Conservation (phyloP, 2,797 vertebrate genomes). For the Gouania willdenowi region DNA sequence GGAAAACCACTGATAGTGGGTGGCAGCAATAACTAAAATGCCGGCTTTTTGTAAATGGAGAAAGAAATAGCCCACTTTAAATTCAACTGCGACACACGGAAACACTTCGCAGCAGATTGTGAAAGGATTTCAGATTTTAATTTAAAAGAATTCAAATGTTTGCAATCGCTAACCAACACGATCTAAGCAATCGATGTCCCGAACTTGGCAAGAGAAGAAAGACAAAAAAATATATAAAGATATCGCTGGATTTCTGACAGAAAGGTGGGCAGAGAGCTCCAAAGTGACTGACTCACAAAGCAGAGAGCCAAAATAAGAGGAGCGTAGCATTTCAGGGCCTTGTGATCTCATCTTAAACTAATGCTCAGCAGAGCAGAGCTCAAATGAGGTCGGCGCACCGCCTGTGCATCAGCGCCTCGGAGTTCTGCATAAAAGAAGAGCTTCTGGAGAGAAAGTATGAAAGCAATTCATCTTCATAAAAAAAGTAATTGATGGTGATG, state of each 20-base stretch:
- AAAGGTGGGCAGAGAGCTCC: constrained; percentile 9
- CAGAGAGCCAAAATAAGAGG: constrained; percentile 3
- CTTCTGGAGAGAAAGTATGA: constrained; percentile 24
- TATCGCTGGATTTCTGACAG: constrained; percentile 11
- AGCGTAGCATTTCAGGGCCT: constrained; percentile 9
- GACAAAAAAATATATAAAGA: background rate
- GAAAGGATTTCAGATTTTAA: constrained; percentile 45
- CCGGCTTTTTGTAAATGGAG: constrained; percentile 28
- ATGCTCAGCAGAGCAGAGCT: constrained; percentile 28
- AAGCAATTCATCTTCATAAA: constrained; percentile 48
- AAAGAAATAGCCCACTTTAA: constrained; percentile 42
- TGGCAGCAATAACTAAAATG: constrained; percentile 46
- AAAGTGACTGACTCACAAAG: constrained; percentile 14
- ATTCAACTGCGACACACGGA: constrained; percentile 21
- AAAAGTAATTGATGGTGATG: constrained; percentile 46
- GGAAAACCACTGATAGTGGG: constrained; percentile 31
- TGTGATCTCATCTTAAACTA: constrained; percentile 44
- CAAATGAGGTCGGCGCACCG: constrained; percentile 24
- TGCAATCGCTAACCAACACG: background rate
- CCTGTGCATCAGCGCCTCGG: constrained; percentile 12
- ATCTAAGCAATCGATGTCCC: background rate
- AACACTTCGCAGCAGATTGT: constrained; percentile 10
- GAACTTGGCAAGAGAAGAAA: background rate
- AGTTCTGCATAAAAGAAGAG: constrained; percentile 25
- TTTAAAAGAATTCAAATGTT: constrained; percentile 27